Evolutionary conservation across 2,113 vertebrate genomes (phyloP), one percentile per base, ranked within the genome.

Genomic region (Cyphomyrus discorhynchus): DNA sequence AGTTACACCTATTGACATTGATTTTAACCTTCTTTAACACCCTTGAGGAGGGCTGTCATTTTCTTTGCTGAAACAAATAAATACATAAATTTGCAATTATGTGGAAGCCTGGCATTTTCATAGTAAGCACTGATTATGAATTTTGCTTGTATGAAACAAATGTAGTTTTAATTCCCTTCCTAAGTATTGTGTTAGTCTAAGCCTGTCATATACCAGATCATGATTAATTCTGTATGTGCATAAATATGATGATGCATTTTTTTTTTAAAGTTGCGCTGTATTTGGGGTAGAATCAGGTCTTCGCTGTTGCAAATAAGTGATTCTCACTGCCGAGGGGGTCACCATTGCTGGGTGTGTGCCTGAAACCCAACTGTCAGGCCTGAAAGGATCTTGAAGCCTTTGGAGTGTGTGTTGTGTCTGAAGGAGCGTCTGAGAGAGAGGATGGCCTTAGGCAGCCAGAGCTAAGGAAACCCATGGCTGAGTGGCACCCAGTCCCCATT

Each of bases 21-120:
- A 87, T 87, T 87, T 53, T 87, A 87, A 87, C 85, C 85, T 53
- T 87, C 50, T 87, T 87, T 87, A 87, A 87, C 85, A 87, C 45
- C 45, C 82, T 84, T 84, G 82, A 84, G 50, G 49, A 47, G 27
- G 50, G 49, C 85, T 87, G 85, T 56, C 85, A 87, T 87, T 50
- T 87, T 87, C 47, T 53, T 87, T 49, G 50, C 21, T 39, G 50
- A 39, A 87, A 87, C 50, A 87, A 87, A 87, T 35, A 87, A 56
- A 87, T 50, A 53, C 47, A 87, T 52, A 86, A 27, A 86, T 86
- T 86, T 49, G 46, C 84, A 87, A 87, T 87, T 87, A 87, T 84
- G 39, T 42, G 45, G 82, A n/a, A 47, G 42, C 24, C 9, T 84
- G n/a, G 31, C 27, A 87, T 87, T 87, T 87, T 53, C 19, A 39